Percentiles rank a stretch among this genome's conserved stretches.
phyloP scores from a whole-genome alignment of 2,113 vertebrate genomes.

The Steatornis caripensis region DNA sequence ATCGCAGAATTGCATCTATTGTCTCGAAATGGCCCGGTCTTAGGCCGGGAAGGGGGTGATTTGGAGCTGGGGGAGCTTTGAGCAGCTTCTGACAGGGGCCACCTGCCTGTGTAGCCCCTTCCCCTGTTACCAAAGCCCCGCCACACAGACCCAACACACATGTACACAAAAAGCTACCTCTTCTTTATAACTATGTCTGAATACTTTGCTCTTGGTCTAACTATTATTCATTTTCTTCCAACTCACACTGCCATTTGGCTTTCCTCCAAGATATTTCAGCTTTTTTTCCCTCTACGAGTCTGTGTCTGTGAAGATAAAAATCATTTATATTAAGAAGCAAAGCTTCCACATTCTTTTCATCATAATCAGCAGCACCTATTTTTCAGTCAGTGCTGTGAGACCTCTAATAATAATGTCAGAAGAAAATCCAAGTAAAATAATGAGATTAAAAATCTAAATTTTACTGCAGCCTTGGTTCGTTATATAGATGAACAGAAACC shows the following conservation, averaged over 20 bases:
- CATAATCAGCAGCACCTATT: background rate
- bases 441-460: background rate
- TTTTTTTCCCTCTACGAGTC: background rate
- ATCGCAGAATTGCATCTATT: no score
- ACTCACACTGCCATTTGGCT: background rate
- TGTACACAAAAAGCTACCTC: background rate
- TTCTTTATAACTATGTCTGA: background rate
- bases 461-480: background rate
- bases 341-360: background rate
- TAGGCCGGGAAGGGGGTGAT: no score
- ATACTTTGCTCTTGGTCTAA: background rate
- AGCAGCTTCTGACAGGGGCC: no score
- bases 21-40: no score
- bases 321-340: background rate
- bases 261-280: background rate
- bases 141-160: no score
- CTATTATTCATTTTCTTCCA: background rate
- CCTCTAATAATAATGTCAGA: background rate
- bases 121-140: no score
- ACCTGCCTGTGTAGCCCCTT: no score
- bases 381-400: background rate
- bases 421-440: background rate
- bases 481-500: background rate
- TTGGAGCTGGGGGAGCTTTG: no score
- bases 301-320: constrained; percentile 1